These are phyloP conservation scores for Cochlearius cochlearius DNA, from an alignment of 2,113 vertebrate species.

Conservation along the genomic window DNA sequence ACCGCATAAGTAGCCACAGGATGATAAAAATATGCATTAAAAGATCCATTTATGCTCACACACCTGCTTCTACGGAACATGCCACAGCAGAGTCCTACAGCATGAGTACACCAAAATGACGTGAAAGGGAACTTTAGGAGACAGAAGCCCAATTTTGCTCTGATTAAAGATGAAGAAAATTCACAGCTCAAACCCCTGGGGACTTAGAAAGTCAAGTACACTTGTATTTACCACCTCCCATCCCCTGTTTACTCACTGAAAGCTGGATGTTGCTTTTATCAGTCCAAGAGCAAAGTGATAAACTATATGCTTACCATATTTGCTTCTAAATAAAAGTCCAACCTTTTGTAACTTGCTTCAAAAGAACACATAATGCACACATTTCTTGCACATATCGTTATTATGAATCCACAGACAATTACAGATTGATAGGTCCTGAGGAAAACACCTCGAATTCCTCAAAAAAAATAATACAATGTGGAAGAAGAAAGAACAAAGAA, in stretches of 20 bases:
- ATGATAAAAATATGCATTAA: background rate
- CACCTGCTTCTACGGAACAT: background rate
- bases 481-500: background rate
- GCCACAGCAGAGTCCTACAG: background rate
- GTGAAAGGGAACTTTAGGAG: background rate
- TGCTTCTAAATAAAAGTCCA: background rate
- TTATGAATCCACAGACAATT: background rate
- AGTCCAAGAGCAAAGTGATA: background rate
- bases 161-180: background rate
- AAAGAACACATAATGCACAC: background rate
- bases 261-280: background rate
- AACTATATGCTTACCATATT: background rate
- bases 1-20: background rate
- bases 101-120: background rate
- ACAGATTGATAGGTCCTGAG: background rate
- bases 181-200: background rate
- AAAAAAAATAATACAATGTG: background rate
- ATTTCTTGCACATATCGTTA: accelerated
- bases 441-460: background rate
- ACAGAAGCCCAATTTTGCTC: background rate
- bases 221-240: background rate
- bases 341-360: background rate
- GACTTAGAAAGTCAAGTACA: background rate
- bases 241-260: background rate
- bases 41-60: background rate